Percentiles rank a stretch among this genome's conserved stretches.
Evolutionary conservation across 2,888 invertebrate species (phyloP).

Genomic region (Leucania comma): DNA sequence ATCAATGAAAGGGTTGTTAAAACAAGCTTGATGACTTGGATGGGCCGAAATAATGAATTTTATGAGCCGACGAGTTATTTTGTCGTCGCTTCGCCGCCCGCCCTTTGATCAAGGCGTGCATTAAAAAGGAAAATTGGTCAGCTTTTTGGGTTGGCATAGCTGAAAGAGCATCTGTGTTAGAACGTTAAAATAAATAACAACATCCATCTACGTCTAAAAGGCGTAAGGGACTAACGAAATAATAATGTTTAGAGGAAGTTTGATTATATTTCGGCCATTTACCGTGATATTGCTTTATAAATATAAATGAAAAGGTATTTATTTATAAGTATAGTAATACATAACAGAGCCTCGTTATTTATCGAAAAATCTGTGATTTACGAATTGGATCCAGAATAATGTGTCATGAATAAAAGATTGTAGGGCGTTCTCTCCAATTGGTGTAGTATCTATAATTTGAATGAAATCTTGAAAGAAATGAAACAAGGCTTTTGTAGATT

Average conservation of each 20-base stretch:
- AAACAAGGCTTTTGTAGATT: slow-evolving; percentile 8
- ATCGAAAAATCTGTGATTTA: slow-evolving; percentile 34
- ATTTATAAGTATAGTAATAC: slow-evolving; percentile 6
- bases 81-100: slow-evolving; percentile 75
- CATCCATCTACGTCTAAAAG: slow-evolving; percentile 42
- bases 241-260: slow-evolving; percentile 28
- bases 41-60: slow-evolving; percentile 77
- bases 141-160: slow-evolving; percentile 76
- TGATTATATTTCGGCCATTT: slow-evolving; percentile 8
- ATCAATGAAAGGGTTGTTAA: slow-evolving; percentile 59
- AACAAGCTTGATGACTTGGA: slow-evolving; percentile 63
- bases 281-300: slow-evolving; percentile 21
- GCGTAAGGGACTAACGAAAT: slow-evolving; percentile 32
- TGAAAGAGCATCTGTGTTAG: slow-evolving; percentile 70
- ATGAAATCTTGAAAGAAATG: slow-evolving; percentile 50
- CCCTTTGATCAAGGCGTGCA: slow-evolving; percentile 85
- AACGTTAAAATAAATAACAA: slow-evolving; percentile 58
- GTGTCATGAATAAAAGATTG: slow-evolving; percentile 71
- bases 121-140: slow-evolving; percentile 86
- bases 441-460: slow-evolving; percentile 66
- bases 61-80: slow-evolving; percentile 78
- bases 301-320: slow-evolving; percentile 24
- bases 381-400: slow-evolving; percentile 35
- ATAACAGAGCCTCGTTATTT: slow-evolving; percentile 13
- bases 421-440: slow-evolving; percentile 61